Evolutionary conservation across 2,113 vertebrate genomes (phyloP).

Genomic region (Otis tarda): DNA sequence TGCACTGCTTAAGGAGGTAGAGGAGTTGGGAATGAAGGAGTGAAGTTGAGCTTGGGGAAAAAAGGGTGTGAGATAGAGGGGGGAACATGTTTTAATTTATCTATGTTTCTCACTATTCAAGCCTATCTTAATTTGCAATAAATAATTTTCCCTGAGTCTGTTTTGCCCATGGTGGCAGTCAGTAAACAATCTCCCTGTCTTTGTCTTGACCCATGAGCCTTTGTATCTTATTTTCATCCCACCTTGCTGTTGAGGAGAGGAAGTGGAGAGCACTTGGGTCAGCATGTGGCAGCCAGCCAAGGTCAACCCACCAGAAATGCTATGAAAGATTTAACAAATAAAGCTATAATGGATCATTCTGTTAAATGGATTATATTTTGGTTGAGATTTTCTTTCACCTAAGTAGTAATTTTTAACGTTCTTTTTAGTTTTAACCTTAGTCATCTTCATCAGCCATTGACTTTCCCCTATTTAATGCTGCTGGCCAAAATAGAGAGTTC

Average conservation of each 20-base stretch:
- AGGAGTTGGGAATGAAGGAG: background rate
- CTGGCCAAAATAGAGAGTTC: background rate
- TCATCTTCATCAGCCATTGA: background rate
- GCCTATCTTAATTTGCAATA: background rate
- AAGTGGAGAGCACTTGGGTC: background rate
- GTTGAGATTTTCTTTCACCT: background rate
- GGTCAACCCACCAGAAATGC: background rate
- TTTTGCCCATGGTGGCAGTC: background rate
- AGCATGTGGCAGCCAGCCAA: background rate
- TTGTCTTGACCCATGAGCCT: background rate
- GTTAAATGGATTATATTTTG: background rate
- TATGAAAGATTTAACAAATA: background rate
- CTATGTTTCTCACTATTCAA: background rate
- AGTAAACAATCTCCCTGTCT: background rate
- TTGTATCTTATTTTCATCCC: background rate
- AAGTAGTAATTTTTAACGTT: background rate
- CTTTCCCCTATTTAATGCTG: background rate
- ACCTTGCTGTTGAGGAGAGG: background rate
- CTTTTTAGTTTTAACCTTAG: background rate
- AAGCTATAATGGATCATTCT: background rate
- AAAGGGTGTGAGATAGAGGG: background rate
- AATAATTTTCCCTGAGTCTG: background rate
- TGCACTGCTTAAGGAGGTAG: too few relatives aligned
- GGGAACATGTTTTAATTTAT: background rate
- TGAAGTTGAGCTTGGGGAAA: background rate